phyloP scores from a whole-genome alignment of 2,888 invertebrate species.

The Encarsia formosa region DNA sequence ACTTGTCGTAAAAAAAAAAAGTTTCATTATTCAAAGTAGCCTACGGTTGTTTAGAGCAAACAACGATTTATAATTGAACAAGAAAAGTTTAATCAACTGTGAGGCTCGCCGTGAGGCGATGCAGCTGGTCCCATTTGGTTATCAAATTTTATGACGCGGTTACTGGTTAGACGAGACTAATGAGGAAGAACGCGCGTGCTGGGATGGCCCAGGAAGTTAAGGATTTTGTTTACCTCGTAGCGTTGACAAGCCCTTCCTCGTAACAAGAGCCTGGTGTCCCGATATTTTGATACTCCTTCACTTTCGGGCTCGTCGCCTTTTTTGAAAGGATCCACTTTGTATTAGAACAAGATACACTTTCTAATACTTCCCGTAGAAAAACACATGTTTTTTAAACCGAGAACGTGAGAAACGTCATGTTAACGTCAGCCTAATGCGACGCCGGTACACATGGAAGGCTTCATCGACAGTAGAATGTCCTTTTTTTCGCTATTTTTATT shows the following conservation, averaged over 20 bases:
- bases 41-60: no score
- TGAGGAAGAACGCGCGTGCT: slow-evolving; percentile 4
- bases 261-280: not conserved
- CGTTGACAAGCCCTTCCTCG: not conserved
- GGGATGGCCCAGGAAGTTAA: slow-evolving; percentile 7
- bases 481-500: no score
- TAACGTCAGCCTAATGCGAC: no score
- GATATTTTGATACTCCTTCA: slow-evolving; percentile 8
- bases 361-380: no score
- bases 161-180: slow-evolving; percentile 11
- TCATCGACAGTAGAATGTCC: no score
- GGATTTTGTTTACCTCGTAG: slow-evolving; percentile 5
- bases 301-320: slow-evolving; percentile 10
- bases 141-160: slow-evolving; percentile 10
- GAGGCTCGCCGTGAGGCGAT: not conserved
- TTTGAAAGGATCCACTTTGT: not conserved
- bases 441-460: no score
- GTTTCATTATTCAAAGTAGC: no score
- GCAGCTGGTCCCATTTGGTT: slow-evolving; percentile 1
- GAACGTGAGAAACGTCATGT: no score
- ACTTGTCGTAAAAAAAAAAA: no score
- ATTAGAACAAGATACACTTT: not conserved
- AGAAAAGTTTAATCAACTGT: no score
- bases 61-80: no score
- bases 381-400: no score